Evolutionary conservation across 64 coral and sea anemone genomes (phyloP).

Genomic region (Acropora yongei): DNA sequence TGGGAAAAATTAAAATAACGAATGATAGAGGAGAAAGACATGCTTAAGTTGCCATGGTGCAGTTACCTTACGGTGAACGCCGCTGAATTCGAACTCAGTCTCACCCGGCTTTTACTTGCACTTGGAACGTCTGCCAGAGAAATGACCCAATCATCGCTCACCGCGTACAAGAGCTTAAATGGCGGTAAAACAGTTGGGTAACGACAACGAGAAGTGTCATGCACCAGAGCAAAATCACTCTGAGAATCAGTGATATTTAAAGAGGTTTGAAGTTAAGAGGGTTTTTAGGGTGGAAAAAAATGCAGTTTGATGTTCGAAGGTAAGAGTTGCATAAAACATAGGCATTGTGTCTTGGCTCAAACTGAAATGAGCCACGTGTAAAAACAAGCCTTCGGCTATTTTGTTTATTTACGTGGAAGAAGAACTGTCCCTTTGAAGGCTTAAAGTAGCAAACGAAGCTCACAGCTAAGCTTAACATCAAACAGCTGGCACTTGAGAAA

Average conservation of each 20-base stretch:
- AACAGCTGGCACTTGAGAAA: too few species aligned
- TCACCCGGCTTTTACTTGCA: background rate
- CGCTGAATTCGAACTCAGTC: background rate
- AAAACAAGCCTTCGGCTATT: constrained; percentile 12
- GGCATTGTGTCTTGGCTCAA: background rate
- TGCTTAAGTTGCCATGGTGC: too few species aligned
- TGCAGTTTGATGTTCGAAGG: constrained; percentile 86
- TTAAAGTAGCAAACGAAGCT: too few species aligned
- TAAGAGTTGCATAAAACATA: background rate
- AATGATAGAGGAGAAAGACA: too few species aligned
- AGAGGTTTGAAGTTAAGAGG: too few species aligned
- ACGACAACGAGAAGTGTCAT: background rate
- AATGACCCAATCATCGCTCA: constrained; percentile 38
- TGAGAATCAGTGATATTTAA: too few species aligned
- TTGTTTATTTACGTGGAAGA: background rate
- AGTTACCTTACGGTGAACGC: too few species aligned
- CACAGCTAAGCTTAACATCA: too few species aligned
- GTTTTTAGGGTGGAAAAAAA: background rate
- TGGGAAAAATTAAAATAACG: too few species aligned
- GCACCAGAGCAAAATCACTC: too few species aligned
- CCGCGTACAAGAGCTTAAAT: constrained; percentile 28
- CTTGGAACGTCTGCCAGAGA: background rate
- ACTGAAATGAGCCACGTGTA: background rate
- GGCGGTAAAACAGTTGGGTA: constrained; percentile 21
- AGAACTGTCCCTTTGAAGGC: too few species aligned